Evolutionary conservation across 2,797 vertebrate species (phyloP).

Genomic region (Schizothorax lantsangensis): DNA sequence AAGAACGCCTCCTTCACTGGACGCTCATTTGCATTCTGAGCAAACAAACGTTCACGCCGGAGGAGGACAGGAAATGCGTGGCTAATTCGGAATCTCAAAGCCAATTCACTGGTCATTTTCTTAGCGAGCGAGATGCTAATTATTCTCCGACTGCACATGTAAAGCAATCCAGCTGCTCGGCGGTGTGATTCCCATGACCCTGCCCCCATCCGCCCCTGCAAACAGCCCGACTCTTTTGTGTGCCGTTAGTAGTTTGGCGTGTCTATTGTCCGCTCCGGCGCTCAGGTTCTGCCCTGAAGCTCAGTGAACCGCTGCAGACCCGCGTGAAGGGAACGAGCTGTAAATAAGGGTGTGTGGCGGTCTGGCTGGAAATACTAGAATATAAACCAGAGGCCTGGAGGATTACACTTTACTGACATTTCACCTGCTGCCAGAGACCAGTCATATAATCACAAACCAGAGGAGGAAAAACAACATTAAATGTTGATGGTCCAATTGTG

Average conservation of each 20-base stretch:
- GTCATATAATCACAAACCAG: not conserved
- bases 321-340: not conserved
- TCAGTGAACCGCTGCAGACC: constrained; percentile 58
- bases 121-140: constrained; percentile 77
- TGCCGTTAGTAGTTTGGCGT: constrained; percentile 79
- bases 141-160: constrained; percentile 79
- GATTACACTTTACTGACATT: not conserved
- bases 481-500: not conserved
- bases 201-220: constrained; percentile 59
- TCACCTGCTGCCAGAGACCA: not conserved
- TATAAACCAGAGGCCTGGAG: constrained; percentile 4
- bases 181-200: constrained; percentile 78
- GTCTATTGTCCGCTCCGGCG: constrained; percentile 78
- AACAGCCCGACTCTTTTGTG: constrained; percentile 75
- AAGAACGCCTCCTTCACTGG: not conserved
- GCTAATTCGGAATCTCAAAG: constrained; percentile 70
- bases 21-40: constrained; percentile 55
- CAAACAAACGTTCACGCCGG: constrained; percentile 52
- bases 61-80: constrained; percentile 59
- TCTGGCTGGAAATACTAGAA: constrained; percentile 18
- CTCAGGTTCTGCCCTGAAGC: constrained; percentile 78
- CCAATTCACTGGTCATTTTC: constrained; percentile 76
- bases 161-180: constrained; percentile 83
- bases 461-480: not conserved
- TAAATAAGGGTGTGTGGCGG: constrained; percentile 37